A percentile compares a stretch with the other conserved stretches of the same genome.
Evolutionary conservation across 37 sponge, comb jelly and placozoan species (phyloP).

Genomic region (Axinella damicornis): DNA sequence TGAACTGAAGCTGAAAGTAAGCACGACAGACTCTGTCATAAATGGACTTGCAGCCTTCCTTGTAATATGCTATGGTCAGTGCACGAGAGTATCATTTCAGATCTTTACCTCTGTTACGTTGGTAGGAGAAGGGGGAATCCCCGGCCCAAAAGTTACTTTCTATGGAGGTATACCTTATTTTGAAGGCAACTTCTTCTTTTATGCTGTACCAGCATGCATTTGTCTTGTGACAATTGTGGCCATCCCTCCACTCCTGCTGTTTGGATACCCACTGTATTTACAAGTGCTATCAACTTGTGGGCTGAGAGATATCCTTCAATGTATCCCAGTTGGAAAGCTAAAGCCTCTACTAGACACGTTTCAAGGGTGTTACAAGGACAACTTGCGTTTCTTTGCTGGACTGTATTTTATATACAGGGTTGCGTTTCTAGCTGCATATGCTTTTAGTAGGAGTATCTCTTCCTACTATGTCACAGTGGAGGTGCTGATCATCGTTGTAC

Average conservation of each 20-base stretch:
- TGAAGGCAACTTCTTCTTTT: neutral
- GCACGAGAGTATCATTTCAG: constrained; percentile 2
- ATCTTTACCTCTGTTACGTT: neutral
- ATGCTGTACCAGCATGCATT: constrained; percentile 31
- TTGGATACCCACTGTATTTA: constrained; percentile 8
- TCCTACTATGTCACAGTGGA: neutral
- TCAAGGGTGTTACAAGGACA: constrained; percentile 32
- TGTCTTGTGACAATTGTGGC: neutral
- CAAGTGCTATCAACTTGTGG: constrained; percentile 21
- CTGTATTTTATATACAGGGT: constrained; percentile 48
- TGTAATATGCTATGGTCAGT: constrained; percentile 4
- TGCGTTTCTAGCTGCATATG: neutral
- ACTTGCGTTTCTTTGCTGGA: constrained; percentile 55
- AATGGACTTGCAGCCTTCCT: constrained; percentile 19
- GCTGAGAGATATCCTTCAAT: neutral
- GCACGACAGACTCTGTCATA: neutral
- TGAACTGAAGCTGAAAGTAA: neutral
- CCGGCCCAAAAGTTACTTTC: neutral
- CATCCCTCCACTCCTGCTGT: constrained; percentile 26
- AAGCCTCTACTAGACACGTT: constrained; percentile 29
- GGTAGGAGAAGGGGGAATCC: neutral
- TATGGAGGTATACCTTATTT: constrained; percentile 34
- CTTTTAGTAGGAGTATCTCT: neutral
- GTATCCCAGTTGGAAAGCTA: neutral
- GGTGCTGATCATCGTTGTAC: neutral